These are phyloP conservation scores for Kryptolebias ocellatus DNA, from an alignment of 2,797 vertebrate genomes.

Conservation along the genomic window DNA sequence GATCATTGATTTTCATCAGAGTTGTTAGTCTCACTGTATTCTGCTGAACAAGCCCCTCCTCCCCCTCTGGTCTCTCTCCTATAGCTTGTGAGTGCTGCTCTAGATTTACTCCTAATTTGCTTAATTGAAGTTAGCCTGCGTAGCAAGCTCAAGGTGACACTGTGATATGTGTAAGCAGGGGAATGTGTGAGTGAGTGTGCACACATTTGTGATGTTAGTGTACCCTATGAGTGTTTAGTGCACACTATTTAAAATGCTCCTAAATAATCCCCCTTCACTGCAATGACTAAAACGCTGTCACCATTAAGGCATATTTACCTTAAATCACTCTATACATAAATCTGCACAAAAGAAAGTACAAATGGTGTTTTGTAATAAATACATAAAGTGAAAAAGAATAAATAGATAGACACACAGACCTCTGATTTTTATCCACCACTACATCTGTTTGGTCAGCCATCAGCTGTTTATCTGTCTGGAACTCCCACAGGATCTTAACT, in stretches of 20 bases:
- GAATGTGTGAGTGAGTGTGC: slow-evolving; percentile 24
- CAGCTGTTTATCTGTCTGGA: slow-evolving; percentile 4
- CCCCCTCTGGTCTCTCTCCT: slow-evolving; percentile 32
- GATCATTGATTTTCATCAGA: slow-evolving; percentile 71
- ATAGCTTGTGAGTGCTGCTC: slow-evolving; percentile 61
- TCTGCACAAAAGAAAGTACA: neutral
- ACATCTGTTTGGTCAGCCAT: neutral
- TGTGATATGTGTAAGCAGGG: slow-evolving; percentile 31
- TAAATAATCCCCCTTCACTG: slow-evolving; percentile 48
- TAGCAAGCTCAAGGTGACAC: slow-evolving; percentile 77
- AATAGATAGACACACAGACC: neutral
- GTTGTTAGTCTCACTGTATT: slow-evolving; percentile 50
- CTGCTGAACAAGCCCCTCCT: slow-evolving; percentile 59
- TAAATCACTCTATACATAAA: slow-evolving; percentile 9
- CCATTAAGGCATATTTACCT: slow-evolving; percentile 5
- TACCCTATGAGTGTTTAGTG: slow-evolving; percentile 19
- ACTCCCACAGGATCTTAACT: neutral
- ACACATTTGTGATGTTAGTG: slow-evolving; percentile 20
- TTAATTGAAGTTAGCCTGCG: slow-evolving; percentile 78
- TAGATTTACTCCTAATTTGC: slow-evolving; percentile 77
- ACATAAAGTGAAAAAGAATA: neutral
- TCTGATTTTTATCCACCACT: neutral
- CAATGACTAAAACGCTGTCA: slow-evolving; percentile 33
- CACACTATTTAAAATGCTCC: slow-evolving; percentile 32
- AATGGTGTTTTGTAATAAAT: neutral